These are phyloP conservation scores for Plestiodon gilberti DNA, from an alignment of 2,113 vertebrate genomes.

Conservation along the genomic window DNA sequence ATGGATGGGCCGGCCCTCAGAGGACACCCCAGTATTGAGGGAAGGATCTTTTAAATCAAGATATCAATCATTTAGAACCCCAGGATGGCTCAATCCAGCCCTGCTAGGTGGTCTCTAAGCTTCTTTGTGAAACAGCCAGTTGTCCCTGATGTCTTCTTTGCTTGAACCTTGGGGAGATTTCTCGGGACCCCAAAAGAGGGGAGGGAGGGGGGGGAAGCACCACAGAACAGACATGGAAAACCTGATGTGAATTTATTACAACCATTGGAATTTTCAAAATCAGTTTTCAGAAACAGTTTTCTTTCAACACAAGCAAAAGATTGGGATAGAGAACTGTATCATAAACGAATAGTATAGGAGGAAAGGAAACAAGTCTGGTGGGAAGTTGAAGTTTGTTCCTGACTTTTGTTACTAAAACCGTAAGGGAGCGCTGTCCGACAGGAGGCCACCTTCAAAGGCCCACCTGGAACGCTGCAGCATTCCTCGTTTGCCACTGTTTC, in stretches of 20 bases:
- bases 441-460: background rate
- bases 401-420: background rate
- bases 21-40: too few species aligned
- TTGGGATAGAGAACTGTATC: background rate
- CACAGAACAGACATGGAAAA: background rate
- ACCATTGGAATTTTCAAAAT: background rate
- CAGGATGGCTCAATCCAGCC: too few species aligned
- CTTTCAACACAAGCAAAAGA: background rate
- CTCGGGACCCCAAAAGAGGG: background rate
- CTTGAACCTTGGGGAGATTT: too few species aligned
- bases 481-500: background rate
- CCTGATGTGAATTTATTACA: background rate
- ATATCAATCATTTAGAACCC: too few species aligned
- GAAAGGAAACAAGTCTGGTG: background rate
- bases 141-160: too few species aligned
- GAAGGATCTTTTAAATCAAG: too few species aligned
- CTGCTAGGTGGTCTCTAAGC: too few species aligned
- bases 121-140: too few species aligned
- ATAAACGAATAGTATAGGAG: background rate
- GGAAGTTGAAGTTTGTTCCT: background rate
- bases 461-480: background rate
- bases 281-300: background rate
- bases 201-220: background rate
- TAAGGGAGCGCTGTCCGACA: background rate
- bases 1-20: too few species aligned